Evolutionary conservation across 1,140 invertebrate genomes (phyloP).

Genomic region (Meloidogyne chitwoodi): DNA sequence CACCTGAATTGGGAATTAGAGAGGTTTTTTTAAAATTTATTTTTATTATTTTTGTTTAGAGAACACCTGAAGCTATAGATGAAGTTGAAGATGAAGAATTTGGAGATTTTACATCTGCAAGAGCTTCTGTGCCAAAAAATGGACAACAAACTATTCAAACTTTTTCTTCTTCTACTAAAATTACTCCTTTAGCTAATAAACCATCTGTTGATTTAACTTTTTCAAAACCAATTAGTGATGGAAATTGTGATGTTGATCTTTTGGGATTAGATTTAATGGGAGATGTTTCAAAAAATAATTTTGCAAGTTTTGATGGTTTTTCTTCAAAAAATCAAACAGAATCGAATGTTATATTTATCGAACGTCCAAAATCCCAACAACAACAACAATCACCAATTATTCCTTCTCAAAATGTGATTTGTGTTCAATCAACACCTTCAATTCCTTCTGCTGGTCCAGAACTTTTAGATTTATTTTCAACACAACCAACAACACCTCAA

Average conservation of each 20-base stretch:
- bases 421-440: neutral
- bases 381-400: neutral
- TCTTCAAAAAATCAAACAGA: neutral
- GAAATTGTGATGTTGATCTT: neutral
- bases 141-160: neutral
- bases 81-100: slow-evolving; percentile 48
- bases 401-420: neutral
- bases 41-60: slow-evolving; percentile 14
- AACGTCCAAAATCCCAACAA: neutral
- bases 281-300: neutral
- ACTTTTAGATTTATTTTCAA: neutral
- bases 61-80: slow-evolving; percentile 2
- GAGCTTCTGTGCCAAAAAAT: neutral
- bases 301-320: neutral
- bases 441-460: neutral
- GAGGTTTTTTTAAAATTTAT: slow-evolving; percentile 15
- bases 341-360: neutral
- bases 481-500: neutral
- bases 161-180: neutral
- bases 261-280: neutral
- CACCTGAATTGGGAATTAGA: slow-evolving; percentile 32
- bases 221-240: too few relatives aligned
- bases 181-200: neutral
- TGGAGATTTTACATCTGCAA: slow-evolving; percentile 49
- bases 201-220: neutral